Evolutionary conservation across 1,140 invertebrate species (phyloP), one percentile per base, ranked within the genome.

Genomic region (Tribolium castaneum): DNA sequence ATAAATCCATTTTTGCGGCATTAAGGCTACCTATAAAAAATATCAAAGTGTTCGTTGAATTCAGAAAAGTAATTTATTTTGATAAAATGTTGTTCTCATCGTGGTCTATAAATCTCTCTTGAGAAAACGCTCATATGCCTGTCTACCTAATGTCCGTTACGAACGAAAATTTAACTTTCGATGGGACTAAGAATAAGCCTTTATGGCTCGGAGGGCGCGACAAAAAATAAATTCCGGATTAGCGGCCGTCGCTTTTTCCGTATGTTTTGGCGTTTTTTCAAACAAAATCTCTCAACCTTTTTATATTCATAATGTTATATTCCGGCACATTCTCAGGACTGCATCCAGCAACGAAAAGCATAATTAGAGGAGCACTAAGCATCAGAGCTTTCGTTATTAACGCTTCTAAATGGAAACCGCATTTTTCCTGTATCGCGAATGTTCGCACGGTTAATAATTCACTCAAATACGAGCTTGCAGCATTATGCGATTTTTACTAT

Each of bases 31-130:
- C 71, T 52, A 73, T 73, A 73, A 73, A 73, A 73, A 73, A 73
- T 73, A 73, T 73, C 71, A 52, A 13, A 52, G 16, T 73, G 71
- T 73, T 39, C 52, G 71, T 59, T 54, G 75, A 77, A 77, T 77
- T 77, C 75, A 77, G 75, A 77, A 77, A 77, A 77, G 75, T 77
- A 77, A 77, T 77, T 77, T 77, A 77, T 77, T 77, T 77, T 77
- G 75, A 77, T 77, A 77, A 77, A 77, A 77, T 77, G 75, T 77
- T 77, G 75, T 77, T 77, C 39, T 70, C 75, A 70, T 70, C 75
- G 75, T 77, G 66, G 75, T 77, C 75, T 77, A 77, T 77, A 77
- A 77, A 77, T 77, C 62, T 77, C 75, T 56, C 75, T 49, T 77
- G 75, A 77, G 75, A 77, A 77, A 77, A 77, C 50, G 59, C 62